Evolutionary conservation across 2,113 vertebrate species (phyloP).

Genomic region (Stigmatopora nigra): DNA sequence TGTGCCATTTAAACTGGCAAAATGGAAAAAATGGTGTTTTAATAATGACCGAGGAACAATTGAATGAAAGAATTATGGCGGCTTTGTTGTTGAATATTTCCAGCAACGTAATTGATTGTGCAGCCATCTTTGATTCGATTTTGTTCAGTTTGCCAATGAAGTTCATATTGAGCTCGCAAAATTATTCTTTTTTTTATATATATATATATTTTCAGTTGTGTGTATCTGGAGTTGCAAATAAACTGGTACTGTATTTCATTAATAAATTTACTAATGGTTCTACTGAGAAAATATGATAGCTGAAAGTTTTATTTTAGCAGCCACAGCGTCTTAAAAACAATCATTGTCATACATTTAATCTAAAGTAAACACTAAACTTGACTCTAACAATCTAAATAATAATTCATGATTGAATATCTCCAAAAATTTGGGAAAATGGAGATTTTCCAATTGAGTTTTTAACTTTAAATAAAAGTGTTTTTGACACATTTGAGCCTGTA

Average conservation of each 20-base stretch:
- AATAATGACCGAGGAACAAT: background rate
- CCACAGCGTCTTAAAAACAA: constrained; percentile 23
- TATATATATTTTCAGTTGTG: background rate
- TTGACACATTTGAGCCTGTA: background rate
- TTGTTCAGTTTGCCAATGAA: background rate
- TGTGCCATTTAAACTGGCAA: background rate
- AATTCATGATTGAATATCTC: too few species aligned
- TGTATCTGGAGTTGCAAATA: background rate
- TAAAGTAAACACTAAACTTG: too few species aligned
- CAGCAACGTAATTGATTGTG: background rate
- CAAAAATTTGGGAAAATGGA: too few species aligned
- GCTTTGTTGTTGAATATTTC: background rate
- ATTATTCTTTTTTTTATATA: background rate
- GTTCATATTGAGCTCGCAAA: constrained; percentile 6
- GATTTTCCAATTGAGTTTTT: too few species aligned
- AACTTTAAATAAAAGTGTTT: too few species aligned
- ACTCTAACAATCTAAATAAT: too few species aligned
- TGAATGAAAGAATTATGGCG: background rate
- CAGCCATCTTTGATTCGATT: background rate
- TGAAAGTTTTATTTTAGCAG: constrained; percentile 49
- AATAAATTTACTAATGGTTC: background rate
- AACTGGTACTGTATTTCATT: constrained; percentile 1
- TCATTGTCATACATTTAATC: background rate
- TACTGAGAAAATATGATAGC: background rate
- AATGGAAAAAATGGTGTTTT: background rate